These are phyloP conservation scores for Stomorhina lunata DNA, from an alignment of 2,888 invertebrate genomes.

Conservation along the genomic window DNA sequence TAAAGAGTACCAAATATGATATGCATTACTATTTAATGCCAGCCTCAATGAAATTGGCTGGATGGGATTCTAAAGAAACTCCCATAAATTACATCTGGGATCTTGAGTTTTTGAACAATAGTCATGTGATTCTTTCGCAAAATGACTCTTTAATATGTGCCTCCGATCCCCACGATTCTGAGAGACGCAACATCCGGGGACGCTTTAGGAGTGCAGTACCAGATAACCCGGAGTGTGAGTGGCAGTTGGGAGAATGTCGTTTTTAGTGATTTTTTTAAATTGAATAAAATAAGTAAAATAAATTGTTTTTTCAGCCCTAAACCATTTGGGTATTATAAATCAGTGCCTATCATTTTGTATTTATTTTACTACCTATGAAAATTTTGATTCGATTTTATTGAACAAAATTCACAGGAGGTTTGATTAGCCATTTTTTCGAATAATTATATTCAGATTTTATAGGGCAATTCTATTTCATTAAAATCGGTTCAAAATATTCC, in stretches of 20 bases:
- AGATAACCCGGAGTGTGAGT: conserved; percentile 24
- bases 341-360: too few relatives aligned
- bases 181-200: conserved; percentile 33
- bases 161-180: background rate
- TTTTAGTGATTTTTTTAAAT: conserved; percentile 14
- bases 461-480: too few relatives aligned
- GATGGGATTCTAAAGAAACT: conserved; percentile 21
- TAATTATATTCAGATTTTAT: too few relatives aligned
- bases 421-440: too few relatives aligned
- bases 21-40: conserved; percentile 51
- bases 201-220: background rate
- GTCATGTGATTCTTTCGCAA: conserved; percentile 39
- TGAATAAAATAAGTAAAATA: too few relatives aligned
- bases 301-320: too few relatives aligned
- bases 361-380: too few relatives aligned
- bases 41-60: conserved; percentile 14
- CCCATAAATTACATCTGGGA: conserved; percentile 36
- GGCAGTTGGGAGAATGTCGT: conserved; percentile 39
- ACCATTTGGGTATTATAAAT: too few relatives aligned
- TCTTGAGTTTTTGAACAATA: conserved; percentile 36
- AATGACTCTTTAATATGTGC: conserved; percentile 45
- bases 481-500: too few relatives aligned
- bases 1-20: conserved; percentile 37
- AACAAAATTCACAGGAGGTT: too few relatives aligned
- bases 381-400: too few relatives aligned